phyloP scores from a whole-genome alignment of 2,888 invertebrate genomes.

The Caenorhabditis afra region DNA sequence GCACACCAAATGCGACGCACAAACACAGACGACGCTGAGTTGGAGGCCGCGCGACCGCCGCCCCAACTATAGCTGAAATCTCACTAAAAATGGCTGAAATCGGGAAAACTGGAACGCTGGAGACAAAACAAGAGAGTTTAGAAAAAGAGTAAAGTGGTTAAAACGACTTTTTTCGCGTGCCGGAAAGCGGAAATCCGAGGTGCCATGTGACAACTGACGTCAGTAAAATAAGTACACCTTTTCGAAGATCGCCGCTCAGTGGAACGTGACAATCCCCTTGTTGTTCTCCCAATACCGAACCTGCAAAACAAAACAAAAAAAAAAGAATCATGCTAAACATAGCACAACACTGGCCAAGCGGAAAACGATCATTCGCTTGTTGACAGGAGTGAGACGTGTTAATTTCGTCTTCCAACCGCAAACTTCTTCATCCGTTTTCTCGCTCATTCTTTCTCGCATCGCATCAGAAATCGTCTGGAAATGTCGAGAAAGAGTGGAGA shows the following conservation, averaged over 20 bases:
- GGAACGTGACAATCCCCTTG: conserved; percentile 3
- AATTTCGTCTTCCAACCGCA: no score
- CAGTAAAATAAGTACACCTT: conserved; percentile 21
- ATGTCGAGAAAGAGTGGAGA: neutral
- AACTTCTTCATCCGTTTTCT: no score
- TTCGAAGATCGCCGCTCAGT: conserved; percentile 20
- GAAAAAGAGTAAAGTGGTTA: neutral
- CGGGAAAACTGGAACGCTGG: neutral
- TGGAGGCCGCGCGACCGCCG: conserved; percentile 7
- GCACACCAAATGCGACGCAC: conserved; percentile 8
- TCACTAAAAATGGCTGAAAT: neutral
- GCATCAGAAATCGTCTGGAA: neutral
- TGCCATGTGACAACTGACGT: conserved; percentile 26
- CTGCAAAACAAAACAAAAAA: neutral
- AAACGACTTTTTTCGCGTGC: neutral
- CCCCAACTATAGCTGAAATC: neutral
- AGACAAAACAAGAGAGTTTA: no score
- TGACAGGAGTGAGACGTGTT: no score
- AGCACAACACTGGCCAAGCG: neutral
- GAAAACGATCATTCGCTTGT: neutral
- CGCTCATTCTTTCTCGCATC: no score
- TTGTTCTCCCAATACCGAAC: conserved; percentile 1
- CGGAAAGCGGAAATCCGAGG: neutral
- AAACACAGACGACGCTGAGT: conserved; percentile 25
- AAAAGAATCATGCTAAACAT: neutral